phyloP scores from a whole-genome alignment of 2,888 invertebrate genomes.

The Penaeus monodon region DNA sequence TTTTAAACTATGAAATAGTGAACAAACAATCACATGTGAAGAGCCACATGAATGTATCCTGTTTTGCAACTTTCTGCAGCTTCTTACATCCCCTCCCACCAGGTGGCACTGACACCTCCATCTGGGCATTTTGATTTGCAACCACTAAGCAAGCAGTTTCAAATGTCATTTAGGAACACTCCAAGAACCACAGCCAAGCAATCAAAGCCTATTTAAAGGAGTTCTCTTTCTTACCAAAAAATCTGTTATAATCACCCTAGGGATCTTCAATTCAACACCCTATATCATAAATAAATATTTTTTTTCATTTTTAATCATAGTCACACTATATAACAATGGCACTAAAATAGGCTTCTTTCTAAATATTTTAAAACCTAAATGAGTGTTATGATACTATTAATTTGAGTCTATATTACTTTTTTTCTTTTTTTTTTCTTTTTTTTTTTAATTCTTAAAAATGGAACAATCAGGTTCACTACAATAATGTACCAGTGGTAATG shows the following conservation, averaged over 20 bases:
- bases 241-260: conserved; percentile 32
- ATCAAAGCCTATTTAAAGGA: conserved; percentile 15
- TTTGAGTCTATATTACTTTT: conserved; percentile 45
- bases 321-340: conserved; percentile 61
- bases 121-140: neutral
- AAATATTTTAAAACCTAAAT: conserved; percentile 50
- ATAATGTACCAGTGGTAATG: conserved; percentile 24
- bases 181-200: conserved; percentile 22
- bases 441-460: too few relatives aligned
- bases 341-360: conserved; percentile 58
- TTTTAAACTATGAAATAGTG: too few relatives aligned
- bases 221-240: conserved; percentile 25
- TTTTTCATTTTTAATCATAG: conserved; percentile 44
- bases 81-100: too few relatives aligned
- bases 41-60: too few relatives aligned
- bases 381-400: conserved; percentile 48
- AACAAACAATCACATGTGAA: too few relatives aligned
- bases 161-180: neutral
- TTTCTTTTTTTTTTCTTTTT: conserved; percentile 28
- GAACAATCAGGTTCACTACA: conserved; percentile 6
- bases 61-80: too few relatives aligned
- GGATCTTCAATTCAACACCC: conserved; percentile 44
- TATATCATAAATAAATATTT: conserved; percentile 57
- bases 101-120: too few relatives aligned
- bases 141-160: neutral